phyloP scores from a whole-genome alignment of 2,797 vertebrate genomes.

The Tachyglossus aculeatus region DNA sequence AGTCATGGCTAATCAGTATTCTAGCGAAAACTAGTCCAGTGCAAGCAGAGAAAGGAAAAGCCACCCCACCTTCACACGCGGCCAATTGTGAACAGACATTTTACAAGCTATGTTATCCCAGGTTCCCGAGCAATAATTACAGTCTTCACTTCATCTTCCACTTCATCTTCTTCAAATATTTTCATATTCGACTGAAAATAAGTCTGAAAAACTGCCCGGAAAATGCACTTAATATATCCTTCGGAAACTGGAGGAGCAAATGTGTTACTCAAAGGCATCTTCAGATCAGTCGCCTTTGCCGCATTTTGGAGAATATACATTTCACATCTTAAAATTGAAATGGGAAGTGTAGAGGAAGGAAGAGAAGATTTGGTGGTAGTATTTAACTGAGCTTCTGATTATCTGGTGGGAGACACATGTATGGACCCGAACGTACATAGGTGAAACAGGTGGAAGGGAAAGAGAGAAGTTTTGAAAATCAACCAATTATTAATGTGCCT shows the following conservation, averaged over 20 bases:
- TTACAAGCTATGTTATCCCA: not conserved
- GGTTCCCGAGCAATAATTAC: slow-evolving; percentile 20
- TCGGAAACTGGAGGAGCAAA: not conserved
- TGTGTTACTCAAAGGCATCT: slow-evolving; percentile 14
- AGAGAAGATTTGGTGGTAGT: no score
- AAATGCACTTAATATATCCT: slow-evolving; percentile 22
- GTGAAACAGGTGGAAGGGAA: no score
- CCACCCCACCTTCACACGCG: not conserved
- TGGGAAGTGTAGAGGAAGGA: no score
- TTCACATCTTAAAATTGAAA: no score
- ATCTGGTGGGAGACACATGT: not conserved
- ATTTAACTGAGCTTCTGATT: no score
- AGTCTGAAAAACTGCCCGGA: slow-evolving; percentile 24
- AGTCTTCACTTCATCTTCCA: slow-evolving; percentile 8
- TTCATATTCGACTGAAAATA: slow-evolving; percentile 29
- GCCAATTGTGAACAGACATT: slow-evolving; percentile 9
- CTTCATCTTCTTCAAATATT: no score
- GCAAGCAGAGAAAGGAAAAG: not conserved
- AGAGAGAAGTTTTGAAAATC: no score
- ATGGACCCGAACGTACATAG: not conserved
- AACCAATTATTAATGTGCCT: not conserved
- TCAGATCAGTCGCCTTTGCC: no score
- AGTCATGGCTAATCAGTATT: slow-evolving; percentile 9
- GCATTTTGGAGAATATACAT: no score
- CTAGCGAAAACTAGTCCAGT: not conserved